Conservation (phyloP, 2,797 vertebrate genomes). For the Crypturellus tataupa region DNA sequence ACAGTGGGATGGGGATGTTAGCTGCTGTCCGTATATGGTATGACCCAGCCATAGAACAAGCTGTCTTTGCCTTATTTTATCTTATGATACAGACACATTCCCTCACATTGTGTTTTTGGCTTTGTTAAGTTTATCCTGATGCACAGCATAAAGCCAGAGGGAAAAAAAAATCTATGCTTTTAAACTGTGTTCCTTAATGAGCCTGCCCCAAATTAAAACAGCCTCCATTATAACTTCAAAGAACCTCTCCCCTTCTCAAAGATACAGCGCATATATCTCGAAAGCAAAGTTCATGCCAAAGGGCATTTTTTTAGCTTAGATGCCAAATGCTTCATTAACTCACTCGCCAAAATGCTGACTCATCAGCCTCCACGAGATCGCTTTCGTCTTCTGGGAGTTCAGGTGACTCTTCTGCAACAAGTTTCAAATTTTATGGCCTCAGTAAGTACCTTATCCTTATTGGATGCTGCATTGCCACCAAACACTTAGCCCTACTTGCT, state of each 20-base stretch:
- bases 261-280: constrained; percentile 33
- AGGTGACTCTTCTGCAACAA: constrained; percentile 20
- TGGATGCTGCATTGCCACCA: not conserved
- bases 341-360: constrained; percentile 59
- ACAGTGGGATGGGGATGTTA: rapidly evolving
- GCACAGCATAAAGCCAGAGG: not conserved
- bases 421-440: not conserved
- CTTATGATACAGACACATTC: constrained; percentile 31
- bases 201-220: constrained; percentile 64
- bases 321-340: constrained; percentile 67
- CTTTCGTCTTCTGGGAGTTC: constrained; percentile 24
- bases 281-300: constrained; percentile 63
- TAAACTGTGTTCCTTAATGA: constrained; percentile 43
- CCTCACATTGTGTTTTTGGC: not conserved
- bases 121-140: constrained; percentile 36
- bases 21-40: constrained; percentile 2
- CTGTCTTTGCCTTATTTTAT: constrained; percentile 26
- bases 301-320: constrained; percentile 40
- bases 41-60: not conserved
- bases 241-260: constrained; percentile 36
- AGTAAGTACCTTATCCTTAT: not conserved
- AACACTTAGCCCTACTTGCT: not conserved
- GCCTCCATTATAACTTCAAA: constrained; percentile 50
- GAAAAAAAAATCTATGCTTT: constrained; percentile 62
- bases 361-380: constrained; percentile 41